Evolutionary conservation across 2,888 invertebrate species (phyloP), one percentile per base, ranked within the genome.

Genomic region (Microplitis deprimator): DNA sequence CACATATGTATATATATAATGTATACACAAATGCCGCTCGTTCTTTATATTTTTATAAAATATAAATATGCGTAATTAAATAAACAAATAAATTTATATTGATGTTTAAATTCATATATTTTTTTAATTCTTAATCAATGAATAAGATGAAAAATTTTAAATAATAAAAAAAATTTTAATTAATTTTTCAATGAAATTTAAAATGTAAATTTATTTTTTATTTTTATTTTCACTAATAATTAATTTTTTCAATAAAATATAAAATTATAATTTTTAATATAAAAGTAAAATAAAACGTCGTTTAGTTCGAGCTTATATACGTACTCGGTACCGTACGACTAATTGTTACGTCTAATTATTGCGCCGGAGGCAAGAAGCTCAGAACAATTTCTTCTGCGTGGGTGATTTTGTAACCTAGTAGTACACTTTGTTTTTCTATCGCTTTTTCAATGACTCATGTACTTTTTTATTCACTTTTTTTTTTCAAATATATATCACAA

Each of bases 271-370:
- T 50, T 13, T 50, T 13, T 60, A 17, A 5, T 17, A 38, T n/a
- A 17, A 76, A 50, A 60, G 70, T 61, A 59, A 38, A 64, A 72
- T 76, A 79, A 77, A 65, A 77, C 75, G 74, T 40, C 61, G 29
- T 73, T 73, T 40, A 64, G 40, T 40, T 29, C 40, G 29, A n/a
- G 41, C 77, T 75, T 68, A 50, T 50, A 50, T 13, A 75, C 79
- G 77, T 83, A 80, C 85, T 83, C 83, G 86, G 82, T 87, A 87
- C 87, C 87, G 87, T 85, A 87, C 86, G 83, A 80, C 85, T 87
- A 87, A 87, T 87, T 86, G 84, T 86, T 85, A 80, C 82, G 79
- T 82, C 80, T 83, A 87, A 87, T 87, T 86, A 84, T 79, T 82
- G 79, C 79, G 68, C 79, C 72, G 78, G 13, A 73, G 64, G 73